Conservation (phyloP, 2,113 vertebrate species). For the Beaufortia kweichowensis region DNA sequence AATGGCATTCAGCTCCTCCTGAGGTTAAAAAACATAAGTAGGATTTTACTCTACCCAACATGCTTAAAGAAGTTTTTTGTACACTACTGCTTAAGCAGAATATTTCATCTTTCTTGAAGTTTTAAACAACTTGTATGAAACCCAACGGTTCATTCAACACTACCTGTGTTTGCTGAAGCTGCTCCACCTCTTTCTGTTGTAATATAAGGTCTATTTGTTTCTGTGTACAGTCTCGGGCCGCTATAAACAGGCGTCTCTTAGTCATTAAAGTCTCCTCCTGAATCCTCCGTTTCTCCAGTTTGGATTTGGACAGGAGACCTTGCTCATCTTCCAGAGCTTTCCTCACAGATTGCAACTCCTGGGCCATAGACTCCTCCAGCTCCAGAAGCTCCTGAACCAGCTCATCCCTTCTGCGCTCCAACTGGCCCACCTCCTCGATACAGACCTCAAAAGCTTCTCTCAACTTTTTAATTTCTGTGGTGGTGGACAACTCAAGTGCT, state of each 20-base stretch:
- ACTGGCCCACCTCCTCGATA: constrained; percentile 80
- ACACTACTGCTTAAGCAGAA: no score
- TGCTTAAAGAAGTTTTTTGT: no score
- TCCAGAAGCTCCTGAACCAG: constrained; percentile 80
- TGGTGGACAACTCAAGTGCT: neutral
- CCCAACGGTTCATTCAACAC: neutral
- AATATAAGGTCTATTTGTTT: constrained; percentile 81
- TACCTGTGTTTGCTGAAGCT: constrained; percentile 72
- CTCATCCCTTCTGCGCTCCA: constrained; percentile 78
- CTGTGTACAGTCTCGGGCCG: constrained; percentile 83
- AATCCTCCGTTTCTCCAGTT: constrained; percentile 82
- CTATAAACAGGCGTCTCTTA: constrained; percentile 82
- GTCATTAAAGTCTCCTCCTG: constrained; percentile 80
- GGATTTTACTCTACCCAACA: no score
- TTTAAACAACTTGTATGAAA: no score
- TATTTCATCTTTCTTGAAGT: no score
- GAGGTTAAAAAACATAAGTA: constrained; percentile 43
- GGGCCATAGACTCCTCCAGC: constrained; percentile 76
- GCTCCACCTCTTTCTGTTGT: constrained; percentile 77
- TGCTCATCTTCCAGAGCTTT: constrained; percentile 79
- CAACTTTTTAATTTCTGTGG: constrained; percentile 48
- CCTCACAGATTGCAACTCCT: constrained; percentile 77
- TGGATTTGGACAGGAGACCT: constrained; percentile 78
- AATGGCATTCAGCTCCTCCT: constrained; percentile 76
- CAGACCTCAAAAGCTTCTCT: constrained; percentile 69